Evolutionary conservation across 2,888 invertebrate genomes (phyloP), one percentile per base, ranked within the genome.

Genomic region (Perizoma affinitatum): DNA sequence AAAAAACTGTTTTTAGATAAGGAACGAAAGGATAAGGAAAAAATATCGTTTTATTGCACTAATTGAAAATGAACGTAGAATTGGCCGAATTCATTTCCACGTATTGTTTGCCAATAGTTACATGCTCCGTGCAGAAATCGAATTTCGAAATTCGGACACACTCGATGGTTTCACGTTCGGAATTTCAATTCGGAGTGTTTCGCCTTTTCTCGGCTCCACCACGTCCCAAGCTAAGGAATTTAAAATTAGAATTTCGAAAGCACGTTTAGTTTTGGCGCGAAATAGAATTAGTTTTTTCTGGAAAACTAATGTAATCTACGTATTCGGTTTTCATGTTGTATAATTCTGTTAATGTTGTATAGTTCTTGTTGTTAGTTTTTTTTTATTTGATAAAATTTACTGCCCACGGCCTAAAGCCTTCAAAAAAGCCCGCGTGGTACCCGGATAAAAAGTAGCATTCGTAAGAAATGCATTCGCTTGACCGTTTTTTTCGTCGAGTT

Each of bases 181-280:
- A 90, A 89, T 89, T 89, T 88, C 84, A 89, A 90, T 90, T 87
- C 83, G 72, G 77, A 70, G 73, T 83, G 85, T 84, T 85, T 86
- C 86, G 81, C 75, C 79, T 81, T 75, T 75, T 64, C 77, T 76
- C 76, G 79, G 76, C 77, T 82, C 79, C 74, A 78, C 83, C 84
- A 82, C 86, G 84, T 83, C 83, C 71, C 72, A 38, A 80, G 80
- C 81, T 82, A 81, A 84, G 80, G 83, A 85, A 88, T 88, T 86
- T 86, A 67, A 86, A 87, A 89, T 87, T 83, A 80, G 83, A 82
- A 86, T 80, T 82, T 74, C 76, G 64, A 77, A 80, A 79, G 52
- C 61, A 56, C 52, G 66, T 61, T 64, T 56, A 56, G 65, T 61
- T 66, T 65, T 50, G 40, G 57, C 56, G 55, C 43, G 38, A 70